A percentile compares a stretch with the other conserved stretches of the same genome.
Conservation (phyloP, 2,888 invertebrate genomes). For the Polyommatus iphigenia region DNA sequence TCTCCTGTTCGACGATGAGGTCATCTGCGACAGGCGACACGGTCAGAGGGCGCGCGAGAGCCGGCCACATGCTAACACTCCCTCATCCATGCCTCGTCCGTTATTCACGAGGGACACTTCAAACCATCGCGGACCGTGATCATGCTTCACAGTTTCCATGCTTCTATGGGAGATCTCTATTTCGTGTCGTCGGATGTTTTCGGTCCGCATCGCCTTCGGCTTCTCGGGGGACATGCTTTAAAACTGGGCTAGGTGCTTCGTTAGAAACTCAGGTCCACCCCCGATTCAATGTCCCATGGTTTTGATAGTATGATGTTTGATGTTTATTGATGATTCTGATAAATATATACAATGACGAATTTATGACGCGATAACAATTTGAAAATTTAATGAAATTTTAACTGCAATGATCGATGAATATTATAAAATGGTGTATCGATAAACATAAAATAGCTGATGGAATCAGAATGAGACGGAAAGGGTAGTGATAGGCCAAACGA, state of each 20-base stretch:
- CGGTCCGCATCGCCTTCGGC: slow-evolving; percentile 35
- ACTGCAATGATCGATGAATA: slow-evolving; percentile 28
- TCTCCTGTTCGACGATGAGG: slow-evolving; percentile 92
- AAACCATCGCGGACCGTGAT: slow-evolving; percentile 35
- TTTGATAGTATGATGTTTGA: slow-evolving; percentile 38
- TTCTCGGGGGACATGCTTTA: slow-evolving; percentile 46
- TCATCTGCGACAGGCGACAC: slow-evolving; percentile 84
- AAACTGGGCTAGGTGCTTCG: slow-evolving; percentile 43
- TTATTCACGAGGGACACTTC: slow-evolving; percentile 35
- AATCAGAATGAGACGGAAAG: slow-evolving; percentile 59
- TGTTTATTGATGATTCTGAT: slow-evolving; percentile 43
- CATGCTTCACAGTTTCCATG: slow-evolving; percentile 57
- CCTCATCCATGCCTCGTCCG: slow-evolving; percentile 39
- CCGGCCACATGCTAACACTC: slow-evolving; percentile 42
- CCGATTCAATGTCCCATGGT: slow-evolving; percentile 58
- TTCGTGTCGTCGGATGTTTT: slow-evolving; percentile 36
- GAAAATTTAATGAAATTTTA: slow-evolving; percentile 24
- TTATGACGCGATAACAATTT: slow-evolving; percentile 17
- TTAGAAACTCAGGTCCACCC: slow-evolving; percentile 53
- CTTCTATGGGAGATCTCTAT: slow-evolving; percentile 39
- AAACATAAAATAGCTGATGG: slow-evolving; percentile 66
- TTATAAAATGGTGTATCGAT: slow-evolving; percentile 18
- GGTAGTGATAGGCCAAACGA: slow-evolving; percentile 59
- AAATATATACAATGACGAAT: slow-evolving; percentile 51
- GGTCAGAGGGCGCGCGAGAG: slow-evolving; percentile 40